Base-by-base conservation (phyloP, 1,140 invertebrate genomes). In the Sycophaga agraensis region DNA sequence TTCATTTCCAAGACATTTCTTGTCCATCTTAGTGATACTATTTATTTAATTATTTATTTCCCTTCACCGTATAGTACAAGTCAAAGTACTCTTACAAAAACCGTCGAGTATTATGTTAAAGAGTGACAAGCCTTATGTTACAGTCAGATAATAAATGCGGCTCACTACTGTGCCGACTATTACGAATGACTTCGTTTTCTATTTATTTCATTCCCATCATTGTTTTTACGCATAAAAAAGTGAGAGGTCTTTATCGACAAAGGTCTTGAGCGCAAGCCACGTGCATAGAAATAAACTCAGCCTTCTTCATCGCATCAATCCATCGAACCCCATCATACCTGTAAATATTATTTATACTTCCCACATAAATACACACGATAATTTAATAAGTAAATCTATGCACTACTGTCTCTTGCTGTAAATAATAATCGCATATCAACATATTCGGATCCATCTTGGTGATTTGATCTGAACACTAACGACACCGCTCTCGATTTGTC, bases 251-350 rank as follows among this genome's bases (percentile, higher is more conserved):
- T n/a, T n/a, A n/a, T n/a, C n/a, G n/a, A n/a, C n/a, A n/a, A n/a
- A n/a, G n/a, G n/a, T n/a, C n/a, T n/a, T n/a, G n/a, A n/a, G n/a
- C n/a, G n/a, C n/a, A n/a, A n/a, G n/a, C n/a, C n/a, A n/a, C 35
- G 40, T 49, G 57, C 48, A 34, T 43, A 34, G 45, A 51, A 50
- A 19, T 77, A 79, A 81, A 77, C 76, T 76, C 80, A 79, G 81
- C 79, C 61, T 66, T 64, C 55, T 84, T 85, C 85, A 84, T 85
- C 82, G 82, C 84, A 85, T 84, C 81, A 82, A 82, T 80, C 80
- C 82, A 83, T 83, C 83, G 79, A 83, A 80, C 81, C 80, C 72
- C 70, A 74, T 72, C 72, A 79, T 72, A 73, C 69, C 64, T 77
- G 69, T 77, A 78, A 70, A 72, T 74, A 78, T 68, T 67, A 68